Evolutionary conservation across 2,113 vertebrate species (phyloP), one percentile per base, ranked within the genome.

Genomic region (Corapipo altera): DNA sequence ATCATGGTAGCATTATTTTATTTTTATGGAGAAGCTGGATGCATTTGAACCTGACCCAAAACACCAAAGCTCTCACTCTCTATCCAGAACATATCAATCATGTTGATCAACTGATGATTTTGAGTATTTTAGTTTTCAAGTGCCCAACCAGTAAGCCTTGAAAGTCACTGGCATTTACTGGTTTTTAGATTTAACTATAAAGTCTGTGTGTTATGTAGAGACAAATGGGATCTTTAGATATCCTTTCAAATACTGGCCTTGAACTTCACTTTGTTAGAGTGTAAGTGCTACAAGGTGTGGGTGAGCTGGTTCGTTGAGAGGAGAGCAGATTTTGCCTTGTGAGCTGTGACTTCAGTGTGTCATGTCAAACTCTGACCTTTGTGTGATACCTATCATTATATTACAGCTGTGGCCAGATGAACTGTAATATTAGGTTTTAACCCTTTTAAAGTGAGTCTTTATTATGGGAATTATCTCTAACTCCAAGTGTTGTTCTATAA

Each of bases 1-100:
- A 67, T 74, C 41, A 37, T 4, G 1, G 35, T 48, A 86, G 52
- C 55, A 48, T n/a, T 93, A 72, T 90, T 96, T 91, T 79, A 88
- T 91, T 78, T 92, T 88, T 89, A 94, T 70, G 59, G 55, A 80
- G 74, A 90, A 74, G 61, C n/a, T 66, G 55, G 52, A 67, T 85
- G 61, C 6, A 21, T 92, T 91, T 81, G 93, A 88, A 81, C 70
- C 39, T 93, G 88, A 80, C 74, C 44, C 70, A 11, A 84, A 93
- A 59, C 15, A 37, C 33, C 58, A 73, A 83, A 95, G 58, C 52
- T 46, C 37, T 85, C 49, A 74, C 9, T 64, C n/a, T 80, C 51
- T 11, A 69, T 80, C 88, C 64, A 33, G 67, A 90, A 70, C 27
- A 43, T 41, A 93, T 86, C 52, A 52, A 52, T 95, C 73, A 72